phyloP scores from a whole-genome alignment of 2,797 vertebrate genomes.

The Pristis pectinata region DNA sequence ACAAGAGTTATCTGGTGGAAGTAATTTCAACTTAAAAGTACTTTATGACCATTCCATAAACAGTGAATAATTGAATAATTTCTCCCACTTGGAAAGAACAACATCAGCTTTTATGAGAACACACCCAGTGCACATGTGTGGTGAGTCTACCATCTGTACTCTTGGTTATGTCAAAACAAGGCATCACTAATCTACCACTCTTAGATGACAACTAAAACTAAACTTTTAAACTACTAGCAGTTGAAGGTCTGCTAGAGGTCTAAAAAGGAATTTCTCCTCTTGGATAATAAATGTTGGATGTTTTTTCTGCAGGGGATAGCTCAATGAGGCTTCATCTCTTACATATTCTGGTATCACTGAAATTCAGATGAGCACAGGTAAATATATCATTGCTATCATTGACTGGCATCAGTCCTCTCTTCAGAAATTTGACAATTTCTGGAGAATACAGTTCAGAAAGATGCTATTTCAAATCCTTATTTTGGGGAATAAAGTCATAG shows the following conservation, averaged over 20 bases:
- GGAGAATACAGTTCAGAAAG: not conserved
- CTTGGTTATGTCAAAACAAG: too few species aligned
- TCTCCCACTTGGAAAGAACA: not conserved
- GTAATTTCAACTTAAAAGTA: constrained; percentile 10
- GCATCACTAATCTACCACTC: not conserved
- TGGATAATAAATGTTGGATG: not conserved
- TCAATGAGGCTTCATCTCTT: not conserved
- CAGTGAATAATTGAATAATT: not conserved
- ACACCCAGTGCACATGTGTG: not conserved
- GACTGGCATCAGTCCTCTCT: not conserved
- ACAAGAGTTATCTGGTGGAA: constrained; percentile 8
- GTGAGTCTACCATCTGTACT: not conserved
- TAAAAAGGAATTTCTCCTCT: not conserved
- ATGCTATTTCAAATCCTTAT: not conserved
- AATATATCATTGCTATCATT: not conserved
- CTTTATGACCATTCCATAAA: not conserved
- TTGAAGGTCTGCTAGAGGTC: not conserved
- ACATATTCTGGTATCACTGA: not conserved
- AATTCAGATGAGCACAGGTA: not conserved
- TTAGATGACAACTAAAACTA: not conserved
- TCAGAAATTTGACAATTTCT: not conserved
- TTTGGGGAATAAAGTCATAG: not conserved
- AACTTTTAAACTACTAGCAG: not conserved
- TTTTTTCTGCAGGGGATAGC: not conserved
- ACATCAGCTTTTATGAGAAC: not conserved